phyloP scores from a whole-genome alignment of 2,888 invertebrate species.

The Hirtodrosophila cameraria region DNA sequence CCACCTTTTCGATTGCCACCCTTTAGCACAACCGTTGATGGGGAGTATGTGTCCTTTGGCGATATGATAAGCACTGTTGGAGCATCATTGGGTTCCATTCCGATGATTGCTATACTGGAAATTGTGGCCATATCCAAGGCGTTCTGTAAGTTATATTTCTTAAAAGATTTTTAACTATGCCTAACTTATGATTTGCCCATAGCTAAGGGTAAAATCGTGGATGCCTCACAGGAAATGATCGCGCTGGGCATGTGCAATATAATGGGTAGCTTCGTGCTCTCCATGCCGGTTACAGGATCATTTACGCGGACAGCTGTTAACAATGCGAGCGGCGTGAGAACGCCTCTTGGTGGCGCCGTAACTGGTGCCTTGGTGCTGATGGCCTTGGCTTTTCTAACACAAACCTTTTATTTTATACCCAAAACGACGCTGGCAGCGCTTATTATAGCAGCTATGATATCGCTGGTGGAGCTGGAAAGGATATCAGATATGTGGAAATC shows the following conservation, averaged over 20 bases:
- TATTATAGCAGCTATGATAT: constrained; percentile 95
- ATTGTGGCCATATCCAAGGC: constrained; percentile 91
- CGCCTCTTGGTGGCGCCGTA: constrained; percentile 91
- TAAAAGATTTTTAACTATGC: fast-evolving
- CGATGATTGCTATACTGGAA: constrained; percentile 90
- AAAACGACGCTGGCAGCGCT: constrained; percentile 94
- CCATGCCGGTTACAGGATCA: constrained; percentile 95
- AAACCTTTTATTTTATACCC: constrained; percentile 94
- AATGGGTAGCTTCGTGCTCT: constrained; percentile 91
- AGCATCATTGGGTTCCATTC: constrained; percentile 88
- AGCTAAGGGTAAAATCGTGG: constrained; percentile 91
- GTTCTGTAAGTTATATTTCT: constrained; percentile 86
- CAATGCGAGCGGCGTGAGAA: constrained; percentile 94
- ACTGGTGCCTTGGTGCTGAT: constrained; percentile 91
- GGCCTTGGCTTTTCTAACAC: constrained; percentile 91
- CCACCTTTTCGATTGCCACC: constrained; percentile 89
- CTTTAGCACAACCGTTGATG: constrained; percentile 87
- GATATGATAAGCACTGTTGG: constrained; percentile 88
- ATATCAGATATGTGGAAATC: constrained; percentile 90
- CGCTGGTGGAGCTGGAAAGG: constrained; percentile 90
- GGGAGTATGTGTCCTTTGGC: constrained; percentile 86
- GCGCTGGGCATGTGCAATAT: constrained; percentile 93
- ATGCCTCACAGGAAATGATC: constrained; percentile 95
- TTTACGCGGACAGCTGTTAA: constrained; percentile 96
- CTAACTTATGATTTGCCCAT: constrained; percentile 34